Conservation (phyloP, 2,888 invertebrate species). For the Halocaridina rubra region DNA sequence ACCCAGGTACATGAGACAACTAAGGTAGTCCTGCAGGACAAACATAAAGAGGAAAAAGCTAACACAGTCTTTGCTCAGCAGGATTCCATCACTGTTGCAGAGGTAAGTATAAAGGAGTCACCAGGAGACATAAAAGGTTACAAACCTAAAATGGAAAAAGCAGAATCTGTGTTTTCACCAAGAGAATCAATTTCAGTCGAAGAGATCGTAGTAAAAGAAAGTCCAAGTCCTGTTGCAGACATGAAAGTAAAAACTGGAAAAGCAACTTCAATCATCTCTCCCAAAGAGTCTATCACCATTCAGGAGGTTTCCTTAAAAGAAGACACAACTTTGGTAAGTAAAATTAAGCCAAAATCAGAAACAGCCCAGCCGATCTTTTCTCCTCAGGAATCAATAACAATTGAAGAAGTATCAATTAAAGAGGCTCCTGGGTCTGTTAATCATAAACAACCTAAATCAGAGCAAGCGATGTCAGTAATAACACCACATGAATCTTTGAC, state of each 20-base stretch:
- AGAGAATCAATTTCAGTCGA: conserved; percentile 65
- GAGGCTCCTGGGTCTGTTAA: conserved; percentile 31
- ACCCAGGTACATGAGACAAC: conserved; percentile 40
- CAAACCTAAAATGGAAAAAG: conserved; percentile 32
- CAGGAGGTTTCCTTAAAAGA: conserved; percentile 34
- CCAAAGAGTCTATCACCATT: conserved; percentile 32
- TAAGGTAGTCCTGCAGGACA: conserved; percentile 38
- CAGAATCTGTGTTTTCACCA: conserved; percentile 16
- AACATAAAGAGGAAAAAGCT: conserved; percentile 62
- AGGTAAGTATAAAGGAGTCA: conserved; percentile 54
- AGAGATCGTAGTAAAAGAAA: conserved; percentile 67
- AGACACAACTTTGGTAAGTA: conserved; percentile 36
- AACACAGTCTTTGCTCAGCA: conserved; percentile 60
- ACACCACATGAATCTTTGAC: conserved; percentile 64
- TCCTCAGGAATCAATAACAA: conserved; percentile 58
- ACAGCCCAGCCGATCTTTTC: conserved; percentile 66
- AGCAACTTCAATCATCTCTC: conserved; percentile 14
- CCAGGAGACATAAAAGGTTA: conserved; percentile 7
- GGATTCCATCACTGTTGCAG: conserved; percentile 61
- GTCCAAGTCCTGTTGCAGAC: conserved; percentile 65
- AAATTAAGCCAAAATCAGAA: conserved; percentile 64
- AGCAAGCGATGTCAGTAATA: conserved; percentile 62
- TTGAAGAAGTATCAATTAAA: conserved; percentile 31
- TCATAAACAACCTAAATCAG: conserved; percentile 65
- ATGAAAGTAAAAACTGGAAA: conserved; percentile 53